Base-by-base conservation (phyloP, 1,140 invertebrate genomes). In the Drosophila elegans region DNA sequence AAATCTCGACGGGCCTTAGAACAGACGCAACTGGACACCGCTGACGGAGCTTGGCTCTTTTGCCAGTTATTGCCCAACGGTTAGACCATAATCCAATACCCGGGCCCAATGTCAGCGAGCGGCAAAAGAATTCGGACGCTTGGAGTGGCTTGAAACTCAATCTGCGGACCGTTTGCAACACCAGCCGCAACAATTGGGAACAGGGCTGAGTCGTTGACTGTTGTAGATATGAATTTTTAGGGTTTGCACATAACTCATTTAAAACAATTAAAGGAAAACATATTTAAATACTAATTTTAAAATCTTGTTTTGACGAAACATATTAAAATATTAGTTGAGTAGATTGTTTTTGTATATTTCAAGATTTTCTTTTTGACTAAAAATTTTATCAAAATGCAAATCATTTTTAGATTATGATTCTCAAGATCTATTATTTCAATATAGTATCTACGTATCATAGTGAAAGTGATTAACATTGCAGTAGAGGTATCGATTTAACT, bases 71-170 rank as follows among this genome's bases (percentile, higher is more conserved):
- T 74, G 59, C 45, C 60, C 71, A 74, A 74, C 71, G 25, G 53
- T 62, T 49, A 13, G 71, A 55, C 39, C 46, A 68, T 51, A 68
- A 69, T 49, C 34, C 63, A 77, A 77, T 60, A 76, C 74, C 39
- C 44, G n/a, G 12, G 36, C 7, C 39, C 74, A 77, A 77, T 77
- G 74, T 49, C 63, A 55, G 46, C 13, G 60, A 66, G 32, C 48
- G 60, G 71, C 57, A 52, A 27, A 49, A 41, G 49, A 27, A 54
- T 52, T 64, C 44, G 55, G 42, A 52, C 34, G 32, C 27, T 56
- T 46, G 21, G 21, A 21, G 38, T 41, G 42, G 12, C 34, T 52
- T 62, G 64, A 32, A 74, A 74, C 36, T 16, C 11, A 60, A 74
- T 61, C 68, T 61, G 68, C 68, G 34, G 5, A 39, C n/a, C 9